A percentile compares a stretch with the other conserved stretches of the same genome.
Conservation (phyloP, 2,113 vertebrate species). For the Dasyurus viverrinus region DNA sequence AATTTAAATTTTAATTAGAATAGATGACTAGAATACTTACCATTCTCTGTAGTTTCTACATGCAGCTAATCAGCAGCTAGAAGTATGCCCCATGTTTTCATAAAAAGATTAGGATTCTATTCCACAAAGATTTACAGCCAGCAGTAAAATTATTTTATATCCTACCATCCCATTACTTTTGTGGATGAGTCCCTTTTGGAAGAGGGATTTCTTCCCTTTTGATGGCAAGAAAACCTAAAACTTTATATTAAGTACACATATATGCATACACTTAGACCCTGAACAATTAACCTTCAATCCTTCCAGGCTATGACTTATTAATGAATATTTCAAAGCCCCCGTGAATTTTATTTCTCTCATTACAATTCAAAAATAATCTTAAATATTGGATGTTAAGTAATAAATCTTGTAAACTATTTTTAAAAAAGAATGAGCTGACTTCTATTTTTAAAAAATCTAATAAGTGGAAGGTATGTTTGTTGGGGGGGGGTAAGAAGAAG, state of each 20-base stretch:
- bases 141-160: constrained; percentile 68
- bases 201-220: constrained; percentile 49
- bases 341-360: not conserved
- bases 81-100: constrained; percentile 55
- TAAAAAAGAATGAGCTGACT: not conserved
- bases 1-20: constrained; percentile 90
- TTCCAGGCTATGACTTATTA: constrained; percentile 16
- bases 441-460: constrained; percentile 22
- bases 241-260: constrained; percentile 14
- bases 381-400: constrained; percentile 35
- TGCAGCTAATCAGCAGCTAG: constrained; percentile 73
- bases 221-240: constrained; percentile 55
- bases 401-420: not conserved
- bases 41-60: constrained; percentile 73
- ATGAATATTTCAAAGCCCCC: constrained; percentile 5
- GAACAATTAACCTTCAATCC: constrained; percentile 26
- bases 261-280: not conserved
- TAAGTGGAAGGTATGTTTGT: not conserved
- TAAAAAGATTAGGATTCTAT: constrained; percentile 75
- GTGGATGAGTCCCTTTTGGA: constrained; percentile 39
- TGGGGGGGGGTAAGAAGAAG: not conserved
- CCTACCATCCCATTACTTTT: constrained; percentile 31
- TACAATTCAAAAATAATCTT: constrained; percentile 21
- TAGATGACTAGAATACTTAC: constrained; percentile 82
- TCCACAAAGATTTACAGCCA: constrained; percentile 62